These are phyloP conservation scores for Epinotia nisella DNA, from an alignment of 2,888 invertebrate genomes.

Conservation along the genomic window DNA sequence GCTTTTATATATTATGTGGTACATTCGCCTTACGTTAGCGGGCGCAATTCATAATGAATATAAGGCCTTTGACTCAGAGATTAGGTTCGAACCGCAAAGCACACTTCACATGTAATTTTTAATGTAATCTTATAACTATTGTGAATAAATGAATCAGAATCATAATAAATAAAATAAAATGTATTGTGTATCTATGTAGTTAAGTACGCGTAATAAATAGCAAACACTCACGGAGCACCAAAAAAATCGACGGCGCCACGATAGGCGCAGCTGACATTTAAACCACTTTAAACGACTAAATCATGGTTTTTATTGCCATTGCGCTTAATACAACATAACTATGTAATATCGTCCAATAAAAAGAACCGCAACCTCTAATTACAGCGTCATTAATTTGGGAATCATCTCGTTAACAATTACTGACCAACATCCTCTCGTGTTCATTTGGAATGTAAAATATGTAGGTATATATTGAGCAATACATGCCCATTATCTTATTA, in stretches of 20 bases:
- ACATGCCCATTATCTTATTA: conserved; percentile 65
- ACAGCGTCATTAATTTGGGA: conserved; percentile 60
- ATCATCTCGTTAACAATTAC: conserved; percentile 60
- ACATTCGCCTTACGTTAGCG: background rate
- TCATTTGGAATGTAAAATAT: conserved; percentile 62
- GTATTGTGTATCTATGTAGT: too few species aligned
- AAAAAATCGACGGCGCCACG: conserved; percentile 10
- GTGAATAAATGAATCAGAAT: too few species aligned
- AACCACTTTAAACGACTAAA: conserved; percentile 51
- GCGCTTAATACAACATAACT: conserved; percentile 51
- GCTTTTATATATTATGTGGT: too few species aligned
- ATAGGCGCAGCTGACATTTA: conserved; percentile 56
- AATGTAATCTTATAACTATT: too few species aligned
- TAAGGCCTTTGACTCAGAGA: background rate
- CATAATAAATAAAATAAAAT: too few species aligned
- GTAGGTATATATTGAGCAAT: conserved; percentile 57
- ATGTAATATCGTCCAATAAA: conserved; percentile 62
- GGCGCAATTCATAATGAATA: background rate
- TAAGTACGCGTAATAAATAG: too few species aligned
- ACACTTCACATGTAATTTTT: background rate
- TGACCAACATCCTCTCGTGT: conserved; percentile 54
- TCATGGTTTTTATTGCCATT: conserved; percentile 60
- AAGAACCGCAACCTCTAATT: conserved; percentile 62
- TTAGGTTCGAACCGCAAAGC: background rate
- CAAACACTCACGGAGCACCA: background rate